Base-by-base conservation (phyloP, 1,140 invertebrate genomes). In the Babylonia areolata region DNA sequence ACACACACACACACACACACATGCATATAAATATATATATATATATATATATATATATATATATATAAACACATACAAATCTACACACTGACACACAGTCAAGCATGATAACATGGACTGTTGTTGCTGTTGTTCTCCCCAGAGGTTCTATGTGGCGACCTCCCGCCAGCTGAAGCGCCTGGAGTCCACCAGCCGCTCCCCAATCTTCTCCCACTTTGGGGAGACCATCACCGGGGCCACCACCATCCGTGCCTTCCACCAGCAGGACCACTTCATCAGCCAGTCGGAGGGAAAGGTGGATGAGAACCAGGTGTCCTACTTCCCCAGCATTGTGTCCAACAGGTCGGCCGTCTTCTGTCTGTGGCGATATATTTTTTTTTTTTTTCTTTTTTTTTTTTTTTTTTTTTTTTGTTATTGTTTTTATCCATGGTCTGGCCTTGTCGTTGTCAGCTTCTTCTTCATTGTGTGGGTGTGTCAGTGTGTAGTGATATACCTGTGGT, bases 141-240 rank as follows among this genome's bases (percentile, higher is more conserved):
- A 99, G 96, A 96, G 97, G 88, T 98, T 99, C 95, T 99, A 99
- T 94, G 97, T 99, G 78, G 95, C 96, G 0, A 97, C 98, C 0
- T 99, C 98, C 2, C 95, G 99, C 39, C 99, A 99, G 93, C 93
- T 99, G 84, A 99, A 99, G 95, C 96, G 99, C 73, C 93, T 99
- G 40, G 98, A 99, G 94, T 99, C 98, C 0, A 97, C 99, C 0
- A 98, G 97, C n/a, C 96, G 98, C 79, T 99, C 98, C 17, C 99
- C 99, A 0, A 99, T 99, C 91, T 99, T 99, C 94, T 99, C 98
- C 6, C 98, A 99, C 95, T 99, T 99, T 94, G 97, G 98, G 81
- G 98, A 99, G 96, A 99, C 92, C 23, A 89, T 94, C 33, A 92
- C 90, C 0, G 94, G 94, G 28, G 93, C 91, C 2, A 87, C 86